Base-by-base conservation (phyloP, 2,113 vertebrate species). In the Prionailurus viverrinus region DNA sequence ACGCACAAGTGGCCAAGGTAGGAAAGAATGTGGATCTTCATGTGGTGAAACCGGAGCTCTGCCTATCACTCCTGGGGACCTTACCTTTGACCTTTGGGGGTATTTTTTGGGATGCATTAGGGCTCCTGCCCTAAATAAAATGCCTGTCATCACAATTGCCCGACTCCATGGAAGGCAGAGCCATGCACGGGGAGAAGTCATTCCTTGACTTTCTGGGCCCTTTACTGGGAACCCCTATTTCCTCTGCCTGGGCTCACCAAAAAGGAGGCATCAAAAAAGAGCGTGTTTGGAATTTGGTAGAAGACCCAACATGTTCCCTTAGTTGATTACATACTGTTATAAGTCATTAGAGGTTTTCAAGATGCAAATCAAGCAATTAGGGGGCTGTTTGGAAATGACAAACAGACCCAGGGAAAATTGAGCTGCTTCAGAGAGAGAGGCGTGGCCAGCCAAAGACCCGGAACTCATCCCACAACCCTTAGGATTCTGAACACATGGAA, bases 281-380 rank as follows among this genome's bases (percentile, higher is more conserved):
- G 41, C 55, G n/a, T 25, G 36, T 31, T 1, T 63, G 71, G 73
- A 41, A 27, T 18, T 51, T 65, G 25, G 76, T 71, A 96, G 79
- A 73, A 83, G 29, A 36, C 76, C 10, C 82, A 63, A n/a, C 13
- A 48, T 53, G 55, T 76, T 73, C 83, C 23, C 23, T 65, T 36
- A 39, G n/a, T 39, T 63, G 33, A 81, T 41, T 63, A 48, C 8
- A 71, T 39, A 65, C 65, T 68, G 82, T 48, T 88, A 51, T 58
- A 89, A 95, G 82, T 89, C 89, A 86, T 97, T 89, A 93, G 79
- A 97, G 69, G 85, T 65, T 95, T 95, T 76, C 74, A 83, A 93
- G 66, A 95, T 65, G 92, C 81, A 94, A 94, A 87, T 95, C 16
- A 78, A 82, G 93, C 63, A 78, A 45, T 79, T 55, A 89, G 4